These are phyloP conservation scores for Hemibagrus guttatus DNA, from an alignment of 2,797 vertebrate species.

Conservation along the genomic window DNA sequence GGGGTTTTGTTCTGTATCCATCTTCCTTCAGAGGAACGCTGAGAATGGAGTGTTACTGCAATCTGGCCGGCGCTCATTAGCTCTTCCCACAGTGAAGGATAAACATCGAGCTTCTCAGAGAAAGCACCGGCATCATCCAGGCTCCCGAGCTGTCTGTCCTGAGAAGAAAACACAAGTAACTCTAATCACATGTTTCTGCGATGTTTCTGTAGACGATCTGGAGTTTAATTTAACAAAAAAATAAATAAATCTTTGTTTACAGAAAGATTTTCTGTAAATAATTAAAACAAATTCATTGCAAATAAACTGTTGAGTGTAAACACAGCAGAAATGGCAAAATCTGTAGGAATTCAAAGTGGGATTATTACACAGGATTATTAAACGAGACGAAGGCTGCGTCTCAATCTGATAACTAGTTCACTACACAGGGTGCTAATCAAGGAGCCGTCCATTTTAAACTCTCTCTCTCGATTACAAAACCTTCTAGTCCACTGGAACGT, in stretches of 20 bases:
- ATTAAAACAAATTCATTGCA: not conserved
- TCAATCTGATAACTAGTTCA: too few species aligned
- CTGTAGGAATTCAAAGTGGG: not conserved
- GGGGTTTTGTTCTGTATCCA: slow-evolving; percentile 33
- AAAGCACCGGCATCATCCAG: not conserved
- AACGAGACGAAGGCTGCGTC: not conserved
- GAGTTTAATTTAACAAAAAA: too few species aligned
- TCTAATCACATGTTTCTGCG: not conserved
- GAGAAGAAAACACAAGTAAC: not conserved
- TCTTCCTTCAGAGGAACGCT: slow-evolving; percentile 18
- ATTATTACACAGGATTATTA: not conserved
- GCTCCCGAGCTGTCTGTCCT: not conserved
- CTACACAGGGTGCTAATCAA: too few species aligned
- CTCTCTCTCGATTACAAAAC: too few species aligned
- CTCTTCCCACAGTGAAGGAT: not conserved
- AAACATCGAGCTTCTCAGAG: not conserved
- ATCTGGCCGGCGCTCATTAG: slow-evolving; percentile 21
- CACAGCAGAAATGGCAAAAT: not conserved
- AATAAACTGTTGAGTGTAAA: not conserved
- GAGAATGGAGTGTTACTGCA: slow-evolving; percentile 36
- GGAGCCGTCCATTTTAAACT: too few species aligned
- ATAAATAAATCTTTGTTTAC: not conserved
- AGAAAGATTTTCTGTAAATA: not conserved
- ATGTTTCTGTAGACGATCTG: not conserved
- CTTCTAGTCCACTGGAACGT: too few species aligned